Percentiles rank a stretch among this genome's conserved stretches.
phyloP scores from a whole-genome alignment of 2,888 invertebrate species.

The Ophion slaviceki region DNA sequence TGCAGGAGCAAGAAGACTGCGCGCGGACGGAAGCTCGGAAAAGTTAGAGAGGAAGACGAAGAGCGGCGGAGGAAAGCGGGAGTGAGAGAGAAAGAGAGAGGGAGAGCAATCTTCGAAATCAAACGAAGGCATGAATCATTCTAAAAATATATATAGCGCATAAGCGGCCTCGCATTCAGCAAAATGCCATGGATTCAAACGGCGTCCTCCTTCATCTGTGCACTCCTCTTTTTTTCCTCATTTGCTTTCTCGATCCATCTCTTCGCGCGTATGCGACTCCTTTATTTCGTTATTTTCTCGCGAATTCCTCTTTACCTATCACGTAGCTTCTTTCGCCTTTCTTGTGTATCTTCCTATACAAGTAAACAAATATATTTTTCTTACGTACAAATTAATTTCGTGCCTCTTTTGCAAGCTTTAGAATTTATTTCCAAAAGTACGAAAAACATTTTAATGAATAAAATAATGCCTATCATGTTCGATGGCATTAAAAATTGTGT shows the following conservation, averaged over 20 bases:
- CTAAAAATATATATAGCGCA: constrained; percentile 79
- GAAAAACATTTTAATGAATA: too few species aligned
- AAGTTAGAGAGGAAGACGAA: neutral
- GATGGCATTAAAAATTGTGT: too few species aligned
- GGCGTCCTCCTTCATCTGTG: constrained; percentile 56
- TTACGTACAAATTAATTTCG: neutral
- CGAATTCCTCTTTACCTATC: constrained; percentile 51
- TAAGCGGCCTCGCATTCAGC: constrained; percentile 57
- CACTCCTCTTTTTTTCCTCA: constrained; percentile 51
- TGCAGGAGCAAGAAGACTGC: constrained; percentile 46
- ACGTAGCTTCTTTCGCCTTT: constrained; percentile 20
- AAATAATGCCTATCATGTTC: too few species aligned
- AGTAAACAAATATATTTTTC: neutral
- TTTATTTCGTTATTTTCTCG: constrained; percentile 60
- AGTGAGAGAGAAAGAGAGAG: constrained; percentile 23
- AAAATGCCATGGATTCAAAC: constrained; percentile 50
- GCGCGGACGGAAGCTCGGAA: too few species aligned
- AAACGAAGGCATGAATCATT: constrained; percentile 80
- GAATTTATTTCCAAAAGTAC: too few species aligned
- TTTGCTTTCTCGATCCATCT: constrained; percentile 56
- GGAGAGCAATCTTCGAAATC: constrained; percentile 79
- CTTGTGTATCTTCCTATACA: constrained; percentile 2
- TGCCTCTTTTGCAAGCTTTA: neutral
- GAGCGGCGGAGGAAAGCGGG: constrained; percentile 8
- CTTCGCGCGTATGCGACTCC: constrained; percentile 39